These are phyloP conservation scores for Aurelia aurita complex sp. Pacific DNA, from an alignment of 30 jellyfish, hydroid and myxozoan genomes.

Conservation along the genomic window DNA sequence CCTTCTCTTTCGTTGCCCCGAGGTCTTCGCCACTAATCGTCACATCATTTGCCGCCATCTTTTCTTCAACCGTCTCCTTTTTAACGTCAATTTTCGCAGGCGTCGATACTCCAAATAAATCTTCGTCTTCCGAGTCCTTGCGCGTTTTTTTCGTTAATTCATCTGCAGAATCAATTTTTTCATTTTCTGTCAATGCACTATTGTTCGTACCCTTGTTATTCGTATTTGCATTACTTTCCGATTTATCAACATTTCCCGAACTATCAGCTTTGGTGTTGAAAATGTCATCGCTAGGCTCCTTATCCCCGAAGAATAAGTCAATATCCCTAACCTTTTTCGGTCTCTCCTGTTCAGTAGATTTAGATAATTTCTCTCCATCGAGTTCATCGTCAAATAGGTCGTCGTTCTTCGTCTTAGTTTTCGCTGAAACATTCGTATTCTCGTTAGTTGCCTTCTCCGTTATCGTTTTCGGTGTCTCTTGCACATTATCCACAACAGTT, in stretches of 20 bases:
- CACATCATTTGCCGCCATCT: not conserved
- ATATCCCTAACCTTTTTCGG: not conserved
- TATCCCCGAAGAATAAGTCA: conserved; percentile 22
- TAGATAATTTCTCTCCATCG: not conserved
- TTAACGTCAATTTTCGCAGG: not conserved
- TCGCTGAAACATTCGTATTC: not conserved
- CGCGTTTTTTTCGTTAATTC: not conserved
- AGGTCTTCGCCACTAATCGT: not conserved
- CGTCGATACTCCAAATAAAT: conserved; percentile 25
- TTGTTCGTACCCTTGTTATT: not conserved
- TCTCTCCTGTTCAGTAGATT: not conserved
- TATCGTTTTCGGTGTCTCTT: too few relatives aligned
- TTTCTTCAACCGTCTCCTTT: not conserved
- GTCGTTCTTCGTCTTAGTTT: not conserved
- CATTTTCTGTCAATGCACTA: not conserved
- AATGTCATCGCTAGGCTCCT: conserved; percentile 28
- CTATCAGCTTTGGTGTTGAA: not conserved
- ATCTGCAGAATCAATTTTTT: too few relatives aligned
- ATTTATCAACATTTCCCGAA: not conserved
- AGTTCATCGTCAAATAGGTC: not conserved
- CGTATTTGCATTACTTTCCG: not conserved
- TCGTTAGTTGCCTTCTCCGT: not conserved
- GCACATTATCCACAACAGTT: not conserved
- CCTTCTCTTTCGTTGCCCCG: conserved; percentile 15
- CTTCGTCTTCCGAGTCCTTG: conserved; percentile 47